Percentiles rank a stretch among this genome's conserved stretches.
Conservation (phyloP, 2,888 invertebrate genomes). For the Dryadula phaetusa region DNA sequence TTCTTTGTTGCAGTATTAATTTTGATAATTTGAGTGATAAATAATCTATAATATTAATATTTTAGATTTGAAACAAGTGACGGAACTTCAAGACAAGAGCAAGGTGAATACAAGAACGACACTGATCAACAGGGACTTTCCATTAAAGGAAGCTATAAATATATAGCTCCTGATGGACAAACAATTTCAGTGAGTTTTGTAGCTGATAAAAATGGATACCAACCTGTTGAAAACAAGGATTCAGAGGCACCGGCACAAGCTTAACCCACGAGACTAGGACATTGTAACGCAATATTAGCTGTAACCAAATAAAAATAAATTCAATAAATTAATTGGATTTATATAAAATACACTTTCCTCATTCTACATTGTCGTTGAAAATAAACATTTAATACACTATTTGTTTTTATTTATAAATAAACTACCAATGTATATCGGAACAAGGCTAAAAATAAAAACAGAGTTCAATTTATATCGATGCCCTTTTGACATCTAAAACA, state of each 20-base stretch:
- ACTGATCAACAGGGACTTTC: conserved; percentile 86
- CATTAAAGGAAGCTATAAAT: conserved; percentile 86
- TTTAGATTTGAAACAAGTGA: conserved; percentile 87
- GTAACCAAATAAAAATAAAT: conserved; percentile 46
- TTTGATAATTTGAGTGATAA: neutral
- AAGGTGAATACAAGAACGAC: conserved; percentile 86
- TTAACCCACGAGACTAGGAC: conserved; percentile 27
- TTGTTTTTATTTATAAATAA: neutral
- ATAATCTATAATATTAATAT: conserved; percentile 30
- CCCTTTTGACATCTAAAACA: conserved; percentile 16
- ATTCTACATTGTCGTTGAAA: neutral
- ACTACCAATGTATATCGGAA: neutral
- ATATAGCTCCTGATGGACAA: conserved; percentile 86
- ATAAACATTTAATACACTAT: conserved; percentile 4
- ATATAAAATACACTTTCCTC: neutral
- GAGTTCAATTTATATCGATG: neutral
- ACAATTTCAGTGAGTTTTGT: conserved; percentile 85
- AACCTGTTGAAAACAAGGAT: conserved; percentile 69
- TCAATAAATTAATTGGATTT: neutral
- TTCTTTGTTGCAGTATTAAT: neutral
- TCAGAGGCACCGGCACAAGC: conserved; percentile 49
- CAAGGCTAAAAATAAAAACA: conserved; percentile 15
- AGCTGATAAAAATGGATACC: conserved; percentile 86
- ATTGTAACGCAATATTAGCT: conserved; percentile 26
- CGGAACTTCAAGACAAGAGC: conserved; percentile 86